These are phyloP conservation scores for Chromoteleia sp. DNA, from an alignment of 2,888 invertebrate genomes.

Conservation along the genomic window DNA sequence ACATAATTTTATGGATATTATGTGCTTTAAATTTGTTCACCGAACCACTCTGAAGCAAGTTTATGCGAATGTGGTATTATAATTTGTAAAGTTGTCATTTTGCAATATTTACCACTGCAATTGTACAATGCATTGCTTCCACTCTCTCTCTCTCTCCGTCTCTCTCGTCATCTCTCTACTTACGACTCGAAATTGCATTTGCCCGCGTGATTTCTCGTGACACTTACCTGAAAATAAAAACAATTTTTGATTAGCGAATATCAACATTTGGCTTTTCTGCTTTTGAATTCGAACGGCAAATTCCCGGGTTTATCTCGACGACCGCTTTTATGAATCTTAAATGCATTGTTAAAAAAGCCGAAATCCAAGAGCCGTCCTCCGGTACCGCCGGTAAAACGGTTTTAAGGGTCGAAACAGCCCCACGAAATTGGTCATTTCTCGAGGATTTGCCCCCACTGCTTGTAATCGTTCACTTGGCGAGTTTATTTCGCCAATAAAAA, in stretches of 20 bases:
- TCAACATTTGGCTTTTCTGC: too few relatives aligned
- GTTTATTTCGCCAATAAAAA: constrained; percentile 45
- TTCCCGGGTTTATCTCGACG: neutral
- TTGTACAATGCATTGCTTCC: too few relatives aligned
- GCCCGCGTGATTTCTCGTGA: neutral
- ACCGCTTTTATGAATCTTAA: constrained; percentile 18
- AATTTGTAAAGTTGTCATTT: too few relatives aligned
- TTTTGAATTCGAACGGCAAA: constrained; percentile 15
- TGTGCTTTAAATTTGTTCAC: too few relatives aligned
- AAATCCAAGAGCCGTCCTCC: neutral
- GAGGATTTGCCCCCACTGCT: constrained; percentile 16
- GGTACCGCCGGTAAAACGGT: constrained; percentile 16
- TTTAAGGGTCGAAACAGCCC: constrained; percentile 26
- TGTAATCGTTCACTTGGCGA: constrained; percentile 20
- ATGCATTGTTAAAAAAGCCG: constrained; percentile 9
- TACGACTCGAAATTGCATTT: neutral
- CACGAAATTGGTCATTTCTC: constrained; percentile 42
- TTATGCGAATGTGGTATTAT: too few relatives aligned
- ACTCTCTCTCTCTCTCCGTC: too few relatives aligned
- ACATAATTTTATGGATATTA: too few relatives aligned
- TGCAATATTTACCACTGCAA: too few relatives aligned
- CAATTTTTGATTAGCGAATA: neutral
- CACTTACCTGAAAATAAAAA: constrained; percentile 44
- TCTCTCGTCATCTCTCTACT: too few relatives aligned
- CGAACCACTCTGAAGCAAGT: too few relatives aligned